Conservation (phyloP, 2,113 vertebrate species). For the Picathartes gymnocephalus region DNA sequence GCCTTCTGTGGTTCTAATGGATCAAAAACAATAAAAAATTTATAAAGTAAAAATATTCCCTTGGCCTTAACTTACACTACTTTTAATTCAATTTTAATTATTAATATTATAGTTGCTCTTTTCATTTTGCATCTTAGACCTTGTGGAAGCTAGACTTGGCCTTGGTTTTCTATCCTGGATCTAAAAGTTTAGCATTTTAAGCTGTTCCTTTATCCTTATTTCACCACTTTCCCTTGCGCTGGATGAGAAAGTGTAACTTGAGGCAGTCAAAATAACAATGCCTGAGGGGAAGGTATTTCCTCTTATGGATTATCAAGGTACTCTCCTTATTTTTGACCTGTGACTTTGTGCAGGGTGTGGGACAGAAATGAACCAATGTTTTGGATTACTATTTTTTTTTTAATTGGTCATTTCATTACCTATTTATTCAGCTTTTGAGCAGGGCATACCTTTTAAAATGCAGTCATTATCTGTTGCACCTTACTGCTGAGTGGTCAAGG, state of each 20-base stretch:
- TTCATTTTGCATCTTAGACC: neutral
- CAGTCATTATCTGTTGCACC: neutral
- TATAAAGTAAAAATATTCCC: slow-evolving; percentile 57
- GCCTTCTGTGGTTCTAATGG: neutral
- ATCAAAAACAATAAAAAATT: slow-evolving; percentile 62
- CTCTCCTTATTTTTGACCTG: neutral
- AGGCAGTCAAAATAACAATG: neutral
- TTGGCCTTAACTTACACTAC: slow-evolving; percentile 15
- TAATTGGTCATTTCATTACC: neutral
- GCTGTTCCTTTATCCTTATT: neutral
- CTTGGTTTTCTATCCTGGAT: neutral
- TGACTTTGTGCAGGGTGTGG: neutral
- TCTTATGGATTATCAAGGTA: neutral
- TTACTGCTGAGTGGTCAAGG: neutral
- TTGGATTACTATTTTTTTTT: neutral
- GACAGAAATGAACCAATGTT: neutral
- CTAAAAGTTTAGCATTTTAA: neutral
- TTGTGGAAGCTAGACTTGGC: neutral
- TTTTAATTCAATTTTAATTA: slow-evolving; percentile 69
- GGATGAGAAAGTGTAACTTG: neutral
- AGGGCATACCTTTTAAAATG: neutral
- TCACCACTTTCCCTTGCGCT: neutral
- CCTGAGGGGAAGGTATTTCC: neutral
- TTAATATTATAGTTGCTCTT: slow-evolving; percentile 52
- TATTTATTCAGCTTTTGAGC: neutral